These are phyloP conservation scores for Spilogale gracilis DNA, from an alignment of 2,113 vertebrate genomes.

Conservation along the genomic window DNA sequence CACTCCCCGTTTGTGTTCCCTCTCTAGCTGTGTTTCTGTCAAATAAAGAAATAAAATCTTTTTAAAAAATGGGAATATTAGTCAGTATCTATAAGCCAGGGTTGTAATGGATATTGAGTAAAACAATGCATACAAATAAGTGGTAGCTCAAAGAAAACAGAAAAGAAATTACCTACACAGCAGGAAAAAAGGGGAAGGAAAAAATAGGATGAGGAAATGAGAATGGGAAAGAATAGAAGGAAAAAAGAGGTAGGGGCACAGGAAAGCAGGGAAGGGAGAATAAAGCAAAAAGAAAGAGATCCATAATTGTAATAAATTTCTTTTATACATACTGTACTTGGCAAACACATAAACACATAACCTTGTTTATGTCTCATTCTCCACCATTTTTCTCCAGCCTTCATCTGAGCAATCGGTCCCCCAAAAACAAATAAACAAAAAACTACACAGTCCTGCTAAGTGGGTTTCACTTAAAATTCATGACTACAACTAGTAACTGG, in stretches of 20 bases:
- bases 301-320: not conserved
- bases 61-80: not conserved
- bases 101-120: not conserved
- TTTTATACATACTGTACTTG: not conserved
- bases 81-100: not conserved
- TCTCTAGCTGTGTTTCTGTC: too few species aligned
- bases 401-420: not conserved
- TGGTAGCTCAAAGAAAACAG: not conserved
- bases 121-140: not conserved
- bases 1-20: too few species aligned
- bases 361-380: not conserved
- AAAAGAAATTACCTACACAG: not conserved
- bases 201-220: not conserved
- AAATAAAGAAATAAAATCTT: too few species aligned
- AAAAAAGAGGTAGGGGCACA: not conserved
- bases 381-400: not conserved
- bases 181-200: not conserved
- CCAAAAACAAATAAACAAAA: not conserved
- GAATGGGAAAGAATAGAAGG: not conserved
- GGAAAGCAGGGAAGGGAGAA: not conserved
- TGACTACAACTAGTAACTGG: not conserved
- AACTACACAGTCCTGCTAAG: not conserved
- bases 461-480: not conserved
- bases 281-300: not conserved
- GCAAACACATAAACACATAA: not conserved